These are phyloP conservation scores for Eufriesea mexicana DNA, from an alignment of 1,140 invertebrate species.

Conservation along the genomic window DNA sequence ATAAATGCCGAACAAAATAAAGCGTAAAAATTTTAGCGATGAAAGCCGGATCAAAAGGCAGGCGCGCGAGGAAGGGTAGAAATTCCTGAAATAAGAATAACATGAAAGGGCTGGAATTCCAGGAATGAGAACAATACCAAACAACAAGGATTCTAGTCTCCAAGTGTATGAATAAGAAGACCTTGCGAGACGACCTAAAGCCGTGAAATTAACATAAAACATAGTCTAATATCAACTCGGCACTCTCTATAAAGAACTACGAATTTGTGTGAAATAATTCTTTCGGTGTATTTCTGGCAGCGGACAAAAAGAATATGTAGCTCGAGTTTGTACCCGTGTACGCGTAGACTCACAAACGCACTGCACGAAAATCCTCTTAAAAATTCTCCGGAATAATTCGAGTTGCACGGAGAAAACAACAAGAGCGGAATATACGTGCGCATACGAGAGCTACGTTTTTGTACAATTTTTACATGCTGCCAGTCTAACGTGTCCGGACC, in stretches of 20 bases:
- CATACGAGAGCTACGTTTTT: not conserved
- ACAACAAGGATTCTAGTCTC: no score
- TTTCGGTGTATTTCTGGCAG: conserved; percentile 8
- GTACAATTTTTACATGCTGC: conserved; percentile 25
- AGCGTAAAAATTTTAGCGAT: no score
- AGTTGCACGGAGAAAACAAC: not conserved
- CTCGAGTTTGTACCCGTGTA: not conserved
- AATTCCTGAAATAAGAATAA: no score
- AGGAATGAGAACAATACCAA: no score
- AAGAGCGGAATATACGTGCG: not conserved
- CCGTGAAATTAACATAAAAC: not conserved
- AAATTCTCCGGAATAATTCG: conserved; percentile 37
- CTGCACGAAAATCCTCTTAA: conserved; percentile 45
- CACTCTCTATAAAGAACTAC: not conserved
- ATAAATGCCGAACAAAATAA: no score
- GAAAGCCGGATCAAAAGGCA: no score
- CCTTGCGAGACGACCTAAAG: no score
- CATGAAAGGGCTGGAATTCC: no score
- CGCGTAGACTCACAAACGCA: conserved; percentile 24
- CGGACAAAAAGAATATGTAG: not conserved
- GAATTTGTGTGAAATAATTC: conserved; percentile 34
- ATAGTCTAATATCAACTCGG: conserved; percentile 33
- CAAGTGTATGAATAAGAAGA: no score
- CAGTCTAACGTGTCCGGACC: not conserved
- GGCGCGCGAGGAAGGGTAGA: no score